Evolutionary conservation across 2,113 vertebrate species (phyloP), one percentile per base, ranked within the genome.

Genomic region (Channa maculata): DNA sequence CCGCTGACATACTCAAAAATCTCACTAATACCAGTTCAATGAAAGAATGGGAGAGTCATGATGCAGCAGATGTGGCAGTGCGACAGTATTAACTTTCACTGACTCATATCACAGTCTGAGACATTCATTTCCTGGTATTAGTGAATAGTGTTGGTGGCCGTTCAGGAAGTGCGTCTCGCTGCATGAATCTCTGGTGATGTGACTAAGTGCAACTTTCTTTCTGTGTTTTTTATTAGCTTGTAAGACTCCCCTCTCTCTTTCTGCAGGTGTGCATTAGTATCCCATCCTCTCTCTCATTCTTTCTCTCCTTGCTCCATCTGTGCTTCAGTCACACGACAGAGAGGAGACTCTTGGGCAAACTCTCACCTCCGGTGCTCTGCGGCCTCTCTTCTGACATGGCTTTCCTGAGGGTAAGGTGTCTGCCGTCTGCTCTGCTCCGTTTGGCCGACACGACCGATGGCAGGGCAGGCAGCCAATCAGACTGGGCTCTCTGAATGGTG

Each of bases 331-430:
- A 86, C 80, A 83, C 58, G 68, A 84, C 82, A 89, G 85, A 79
- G 81, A 67, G 86, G 79, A 68, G 85, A 85, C 73, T 61, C 75
- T 80, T 75, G 80, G 79, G 72, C 48, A 53, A 75, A 86, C 86
- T 92, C 97, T 98, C 96, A 98, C 97, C 97, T 97, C 94, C 90
- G 75, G 95, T 95, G 88, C 94, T 94, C 93, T 96, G 96, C 87
- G 96, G 94, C 82, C 96, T 96, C 96, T 98, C 97, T 91, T 98
- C 97, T 70, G 98, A 98, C 96, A 97, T 93, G 93, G 96, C 96
- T 93, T 98, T 99, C 95, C 96, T 97, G 96, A 98, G 96, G 95
- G 96, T 98, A 94, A 96, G 95, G 92, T 96, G 96, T 93, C 95
- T 96, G 95, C 96, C 95, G 90, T 97, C 97, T 60, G 89, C 78